A percentile compares a stretch with the other conserved stretches of the same genome.
Conservation (phyloP, 2,113 vertebrate genomes). For the Procavia capensis region DNA sequence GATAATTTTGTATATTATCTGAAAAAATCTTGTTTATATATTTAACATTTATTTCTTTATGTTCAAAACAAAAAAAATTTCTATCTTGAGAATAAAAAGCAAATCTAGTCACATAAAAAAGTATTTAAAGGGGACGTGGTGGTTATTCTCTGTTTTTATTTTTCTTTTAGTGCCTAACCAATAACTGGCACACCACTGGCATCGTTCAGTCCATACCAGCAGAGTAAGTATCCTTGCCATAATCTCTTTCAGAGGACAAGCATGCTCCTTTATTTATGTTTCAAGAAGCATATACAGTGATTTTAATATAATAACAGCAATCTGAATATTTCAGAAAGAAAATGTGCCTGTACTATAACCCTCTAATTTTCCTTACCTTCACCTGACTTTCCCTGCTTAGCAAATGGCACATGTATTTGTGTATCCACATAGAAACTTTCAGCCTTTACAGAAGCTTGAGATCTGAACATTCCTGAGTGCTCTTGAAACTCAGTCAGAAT, state of each 20-base stretch:
- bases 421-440: neutral
- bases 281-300: neutral
- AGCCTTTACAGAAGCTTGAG: neutral
- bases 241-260: neutral
- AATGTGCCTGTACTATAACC: neutral
- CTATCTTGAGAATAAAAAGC: neutral
- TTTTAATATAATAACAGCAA: neutral
- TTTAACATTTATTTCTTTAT: neutral
- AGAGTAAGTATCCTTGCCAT: neutral
- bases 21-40: neutral
- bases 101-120: neutral
- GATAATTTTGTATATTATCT: neutral
- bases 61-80: neutral
- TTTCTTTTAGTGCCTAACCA: too few relatives aligned
- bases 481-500: neutral
- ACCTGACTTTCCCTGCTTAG: neutral
- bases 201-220: neutral
- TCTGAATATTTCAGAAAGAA: neutral
- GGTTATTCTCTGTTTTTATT: neutral
- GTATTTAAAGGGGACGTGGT: neutral
- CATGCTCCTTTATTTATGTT: neutral
- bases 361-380: neutral
- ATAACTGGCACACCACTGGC: neutral
- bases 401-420: neutral
- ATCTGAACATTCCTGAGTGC: neutral